A percentile compares a stretch with the other conserved stretches of the same genome.
These are phyloP conservation scores for Meiosimyza decipiens DNA, from an alignment of 2,888 invertebrate genomes.

Conservation along the genomic window DNA sequence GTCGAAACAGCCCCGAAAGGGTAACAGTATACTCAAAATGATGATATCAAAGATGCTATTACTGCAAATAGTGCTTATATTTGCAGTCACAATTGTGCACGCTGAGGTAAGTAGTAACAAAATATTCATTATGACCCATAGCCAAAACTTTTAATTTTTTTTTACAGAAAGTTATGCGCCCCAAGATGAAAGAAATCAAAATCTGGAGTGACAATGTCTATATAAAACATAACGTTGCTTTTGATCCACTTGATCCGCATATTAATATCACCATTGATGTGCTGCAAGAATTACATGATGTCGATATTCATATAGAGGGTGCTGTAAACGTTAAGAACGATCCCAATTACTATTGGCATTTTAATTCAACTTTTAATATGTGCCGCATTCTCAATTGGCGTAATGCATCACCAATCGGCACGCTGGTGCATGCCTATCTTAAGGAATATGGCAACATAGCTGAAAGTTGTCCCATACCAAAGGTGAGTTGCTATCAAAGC, in stretches of 20 bases:
- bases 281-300: conserved; percentile 52
- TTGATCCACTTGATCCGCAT: conserved; percentile 59
- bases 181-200: conserved; percentile 57
- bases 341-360: conserved; percentile 49
- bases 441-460: conserved; percentile 56
- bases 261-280: conserved; percentile 59
- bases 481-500: conserved; percentile 49
- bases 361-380: conserved; percentile 58
- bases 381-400: conserved; percentile 56
- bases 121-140: background rate
- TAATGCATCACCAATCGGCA: conserved; percentile 57
- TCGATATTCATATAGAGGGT: conserved; percentile 56
- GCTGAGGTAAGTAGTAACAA: conserved; percentile 50
- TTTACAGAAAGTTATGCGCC: conserved; percentile 60
- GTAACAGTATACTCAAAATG: conserved; percentile 19
- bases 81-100: conserved; percentile 37
- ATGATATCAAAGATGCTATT: conserved; percentile 17
- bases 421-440: conserved; percentile 52
- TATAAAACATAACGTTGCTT: conserved; percentile 54
- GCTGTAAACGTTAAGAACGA: conserved; percentile 54
- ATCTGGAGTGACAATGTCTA: conserved; percentile 61
- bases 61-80: conserved; percentile 47
- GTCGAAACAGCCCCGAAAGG: background rate
- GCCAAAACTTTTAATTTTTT: background rate
- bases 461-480: conserved; percentile 58